Evolutionary conservation across 2,113 vertebrate genomes (phyloP), one percentile per base, ranked within the genome.

Genomic region (Willisornis vidua): DNA sequence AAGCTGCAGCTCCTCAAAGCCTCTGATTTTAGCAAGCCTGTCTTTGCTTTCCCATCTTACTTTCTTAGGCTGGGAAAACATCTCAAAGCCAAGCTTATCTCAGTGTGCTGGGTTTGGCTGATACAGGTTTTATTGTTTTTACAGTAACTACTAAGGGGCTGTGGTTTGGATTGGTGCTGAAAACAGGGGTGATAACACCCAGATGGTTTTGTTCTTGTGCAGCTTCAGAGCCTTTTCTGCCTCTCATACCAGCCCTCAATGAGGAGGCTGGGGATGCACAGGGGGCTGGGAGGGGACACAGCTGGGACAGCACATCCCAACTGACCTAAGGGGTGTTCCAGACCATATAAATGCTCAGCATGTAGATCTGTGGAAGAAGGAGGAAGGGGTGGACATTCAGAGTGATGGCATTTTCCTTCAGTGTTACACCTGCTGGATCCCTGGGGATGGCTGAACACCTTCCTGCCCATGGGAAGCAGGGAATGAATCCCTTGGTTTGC

Each of bases 81-180:
- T 14, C 24, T n/a, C 31, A 65, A 76, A 67, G 3, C 22, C 7
- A 0, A 3, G 4, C 17, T 71, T 25, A 10, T 37, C 61, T 26
- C n/a, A 6, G 41, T 5, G 1, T 5, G 49, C 51, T 19, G 59
- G 8, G 1, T 49, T 46, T 65, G 67, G 4, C 7, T 25, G 23
- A 3, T 0, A 16, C 24, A 20, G 6, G 3, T 14, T 35, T 41
- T 0, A 6, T 63, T 79, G 55, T 17, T 19, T 14, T 17, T 13
- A 2, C 62, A 31, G 39, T 9, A 29, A 28, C 39, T 48, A 5
- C 29, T n/a, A 3, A 7, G 15, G 26, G 52, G 45, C 13, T 31
- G 16, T 20, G 49, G 16, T 54, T 41, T 41, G 37, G 37, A 18
- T 31, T 23, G 12, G 37, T 54, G 68, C 68, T 72, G 68, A 39